Percentiles rank a stretch among this genome's conserved stretches.
Conservation (phyloP, 2,113 vertebrate genomes). For the Recurvirostra avosetta region DNA sequence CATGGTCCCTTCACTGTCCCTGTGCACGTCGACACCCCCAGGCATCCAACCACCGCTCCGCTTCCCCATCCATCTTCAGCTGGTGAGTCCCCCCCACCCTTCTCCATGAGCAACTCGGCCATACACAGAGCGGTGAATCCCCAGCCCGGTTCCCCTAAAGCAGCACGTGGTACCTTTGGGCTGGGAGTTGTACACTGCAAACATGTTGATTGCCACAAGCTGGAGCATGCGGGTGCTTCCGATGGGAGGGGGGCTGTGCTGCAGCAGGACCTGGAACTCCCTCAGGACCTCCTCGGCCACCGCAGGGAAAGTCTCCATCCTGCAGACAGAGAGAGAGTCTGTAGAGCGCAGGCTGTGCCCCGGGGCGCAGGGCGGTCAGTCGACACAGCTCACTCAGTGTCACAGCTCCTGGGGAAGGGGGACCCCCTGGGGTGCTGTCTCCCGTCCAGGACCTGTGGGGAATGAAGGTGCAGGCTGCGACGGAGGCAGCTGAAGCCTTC, state of each 20-base stretch:
- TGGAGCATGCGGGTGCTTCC: slow-evolving; percentile 92
- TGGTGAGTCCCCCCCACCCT: neutral
- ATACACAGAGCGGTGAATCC: neutral
- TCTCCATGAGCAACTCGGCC: neutral
- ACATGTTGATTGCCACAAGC: slow-evolving; percentile 98
- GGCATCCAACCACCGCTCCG: slow-evolving; percentile 39
- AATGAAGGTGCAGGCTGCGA: neutral
- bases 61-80: slow-evolving; percentile 13
- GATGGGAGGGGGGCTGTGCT: slow-evolving; percentile 86
- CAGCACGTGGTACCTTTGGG: slow-evolving; percentile 79
- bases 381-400: neutral
- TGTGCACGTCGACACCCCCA: neutral
- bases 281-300: slow-evolving; percentile 87
- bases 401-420: neutral
- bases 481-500: neutral
- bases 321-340: slow-evolving; percentile 65
- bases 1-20: neutral
- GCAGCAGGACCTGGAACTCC: slow-evolving; percentile 90
- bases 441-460: neutral
- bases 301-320: slow-evolving; percentile 93
- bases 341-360: neutral
- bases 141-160: neutral
- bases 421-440: neutral
- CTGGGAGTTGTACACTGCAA: slow-evolving; percentile 90
- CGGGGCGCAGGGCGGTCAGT: fast-evolving